A percentile compares a stretch with the other conserved stretches of the same genome.
Conservation (phyloP, 2,888 invertebrate genomes). For the Aethes cnicana region DNA sequence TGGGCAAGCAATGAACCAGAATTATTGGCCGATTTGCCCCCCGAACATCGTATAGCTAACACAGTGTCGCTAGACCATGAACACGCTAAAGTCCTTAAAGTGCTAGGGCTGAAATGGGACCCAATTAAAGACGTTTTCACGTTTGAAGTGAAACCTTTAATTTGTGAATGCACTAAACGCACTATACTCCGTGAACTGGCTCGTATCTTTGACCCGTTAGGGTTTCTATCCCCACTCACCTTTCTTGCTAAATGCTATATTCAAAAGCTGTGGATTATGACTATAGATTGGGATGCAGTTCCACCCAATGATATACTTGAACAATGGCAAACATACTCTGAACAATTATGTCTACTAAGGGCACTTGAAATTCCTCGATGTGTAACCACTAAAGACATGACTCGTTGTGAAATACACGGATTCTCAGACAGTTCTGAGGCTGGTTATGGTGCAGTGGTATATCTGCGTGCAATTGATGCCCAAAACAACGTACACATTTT, state of each 20-base stretch:
- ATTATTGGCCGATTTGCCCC: not conserved
- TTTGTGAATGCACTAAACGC: not conserved
- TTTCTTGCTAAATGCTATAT: conserved; percentile 6
- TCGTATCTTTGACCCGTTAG: conserved; percentile 4
- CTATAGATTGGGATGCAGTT: not conserved
- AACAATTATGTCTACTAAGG: not conserved
- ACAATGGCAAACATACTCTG: not conserved
- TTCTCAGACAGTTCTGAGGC: conserved; percentile 1
- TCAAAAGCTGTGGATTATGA: conserved; percentile 1
- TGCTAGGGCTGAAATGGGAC: conserved; percentile 10
- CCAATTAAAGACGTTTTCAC: not conserved
- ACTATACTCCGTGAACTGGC: conserved; percentile 5
- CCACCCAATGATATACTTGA: not conserved
- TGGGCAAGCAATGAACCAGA: conserved; percentile 7
- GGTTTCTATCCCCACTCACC: conserved; percentile 1
- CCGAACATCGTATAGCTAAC: not conserved
- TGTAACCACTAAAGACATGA: not conserved
- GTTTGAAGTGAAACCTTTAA: not conserved
- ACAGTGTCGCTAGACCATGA: not conserved
- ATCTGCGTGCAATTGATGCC: not conserved
- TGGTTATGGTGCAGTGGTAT: not conserved
- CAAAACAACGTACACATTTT: not conserved
- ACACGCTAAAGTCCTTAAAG: not conserved
- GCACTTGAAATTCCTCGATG: not conserved
- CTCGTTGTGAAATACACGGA: not conserved